These are phyloP conservation scores for Plagodis dolabraria DNA, from an alignment of 2,888 invertebrate species.

Conservation along the genomic window DNA sequence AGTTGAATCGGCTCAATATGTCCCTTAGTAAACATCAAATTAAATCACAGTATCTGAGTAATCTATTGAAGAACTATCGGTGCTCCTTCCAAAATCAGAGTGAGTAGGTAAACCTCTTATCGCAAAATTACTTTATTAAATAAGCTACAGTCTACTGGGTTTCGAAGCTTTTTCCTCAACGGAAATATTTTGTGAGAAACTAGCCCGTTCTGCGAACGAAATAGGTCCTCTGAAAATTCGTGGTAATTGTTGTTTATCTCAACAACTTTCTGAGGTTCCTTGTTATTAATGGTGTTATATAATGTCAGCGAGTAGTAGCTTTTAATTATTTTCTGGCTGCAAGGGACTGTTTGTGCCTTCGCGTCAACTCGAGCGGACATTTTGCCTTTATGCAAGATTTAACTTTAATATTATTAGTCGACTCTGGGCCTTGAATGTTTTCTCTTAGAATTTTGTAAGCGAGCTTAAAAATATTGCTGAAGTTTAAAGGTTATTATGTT, in stretches of 20 bases:
- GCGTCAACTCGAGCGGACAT: constrained; percentile 59
- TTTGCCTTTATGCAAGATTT: constrained; percentile 61
- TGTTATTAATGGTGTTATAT: constrained; percentile 79
- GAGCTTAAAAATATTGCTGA: constrained; percentile 30
- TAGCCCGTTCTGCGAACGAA: constrained; percentile 38
- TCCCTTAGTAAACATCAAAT: too few relatives aligned
- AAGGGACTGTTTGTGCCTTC: constrained; percentile 58
- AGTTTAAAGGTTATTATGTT: constrained; percentile 20
- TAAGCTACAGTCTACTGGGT: constrained; percentile 16
- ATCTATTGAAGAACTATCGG: constrained; percentile 24
- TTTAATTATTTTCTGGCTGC: constrained; percentile 75
- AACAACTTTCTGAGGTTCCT: constrained; percentile 69
- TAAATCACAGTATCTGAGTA: constrained; percentile 13
- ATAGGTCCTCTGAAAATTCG: constrained; percentile 58
- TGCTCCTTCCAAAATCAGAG: constrained; percentile 13
- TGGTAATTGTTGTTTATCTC: constrained; percentile 76
- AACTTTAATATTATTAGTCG: constrained; percentile 54
- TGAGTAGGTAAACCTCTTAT: constrained; percentile 26
- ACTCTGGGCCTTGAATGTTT: constrained; percentile 31
- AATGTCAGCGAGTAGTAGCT: constrained; percentile 68
- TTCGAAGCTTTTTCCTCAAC: constrained; percentile 30
- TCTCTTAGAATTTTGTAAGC: constrained; percentile 37
- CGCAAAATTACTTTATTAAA: constrained; percentile 30
- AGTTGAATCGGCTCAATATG: too few relatives aligned
- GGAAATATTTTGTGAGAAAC: constrained; percentile 41